Percentiles rank a stretch among this genome's conserved stretches.
Evolutionary conservation across 2,797 vertebrate genomes (phyloP).

Genomic region (Siniperca scherzeri): DNA sequence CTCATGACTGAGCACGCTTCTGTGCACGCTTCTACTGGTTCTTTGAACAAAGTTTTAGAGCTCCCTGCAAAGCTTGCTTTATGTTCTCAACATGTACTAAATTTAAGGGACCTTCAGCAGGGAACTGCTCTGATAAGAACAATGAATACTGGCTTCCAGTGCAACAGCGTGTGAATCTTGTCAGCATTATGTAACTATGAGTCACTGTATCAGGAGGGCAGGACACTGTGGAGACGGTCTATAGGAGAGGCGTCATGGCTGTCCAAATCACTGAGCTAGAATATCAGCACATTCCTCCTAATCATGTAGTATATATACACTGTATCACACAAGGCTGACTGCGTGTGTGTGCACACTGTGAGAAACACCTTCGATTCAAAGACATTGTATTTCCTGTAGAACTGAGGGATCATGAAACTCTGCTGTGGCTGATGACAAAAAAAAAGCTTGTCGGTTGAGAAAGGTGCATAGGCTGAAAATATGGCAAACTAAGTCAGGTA

Average conservation of each 20-base stretch:
- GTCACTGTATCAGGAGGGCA: slow-evolving; percentile 1
- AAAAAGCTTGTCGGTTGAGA: not conserved
- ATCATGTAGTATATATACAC: too few species aligned
- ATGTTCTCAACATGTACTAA: not conserved
- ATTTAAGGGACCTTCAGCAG: not conserved
- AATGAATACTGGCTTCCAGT: not conserved
- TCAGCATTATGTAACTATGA: slow-evolving; percentile 1
- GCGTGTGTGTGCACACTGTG: not conserved
- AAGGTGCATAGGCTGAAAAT: not conserved
- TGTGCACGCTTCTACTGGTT: not conserved
- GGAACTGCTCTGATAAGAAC: not conserved
- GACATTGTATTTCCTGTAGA: not conserved
- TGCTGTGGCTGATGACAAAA: not conserved
- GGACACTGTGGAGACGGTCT: not conserved
- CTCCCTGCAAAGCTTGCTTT: slow-evolving; percentile 21
- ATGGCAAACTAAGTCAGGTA: too few species aligned
- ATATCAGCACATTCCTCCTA: not conserved
- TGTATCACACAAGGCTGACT: not conserved
- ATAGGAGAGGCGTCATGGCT: not conserved
- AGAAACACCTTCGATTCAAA: not conserved
- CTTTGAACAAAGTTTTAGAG: not conserved
- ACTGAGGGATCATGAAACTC: not conserved
- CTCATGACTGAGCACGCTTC: slow-evolving; percentile 3
- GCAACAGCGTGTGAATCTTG: slow-evolving; percentile 17
- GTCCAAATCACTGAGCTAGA: slow-evolving; percentile 41